A percentile compares a stretch with the other conserved stretches of the same genome.
Evolutionary conservation across 2,797 vertebrate genomes (phyloP).

Genomic region (Xenopus petersii): DNA sequence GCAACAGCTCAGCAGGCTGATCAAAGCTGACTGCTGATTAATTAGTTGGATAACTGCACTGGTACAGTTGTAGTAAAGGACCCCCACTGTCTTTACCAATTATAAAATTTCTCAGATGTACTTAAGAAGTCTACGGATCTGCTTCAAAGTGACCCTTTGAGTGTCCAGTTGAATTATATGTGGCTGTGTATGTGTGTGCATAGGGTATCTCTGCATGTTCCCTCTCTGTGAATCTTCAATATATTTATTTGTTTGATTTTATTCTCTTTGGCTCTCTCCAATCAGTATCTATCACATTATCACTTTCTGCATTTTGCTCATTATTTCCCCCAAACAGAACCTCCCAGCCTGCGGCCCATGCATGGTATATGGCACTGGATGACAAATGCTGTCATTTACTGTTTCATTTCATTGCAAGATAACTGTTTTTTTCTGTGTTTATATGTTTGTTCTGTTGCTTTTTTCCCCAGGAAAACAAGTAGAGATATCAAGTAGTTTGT

Average conservation of each 20-base stretch:
- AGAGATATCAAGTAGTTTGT: not conserved
- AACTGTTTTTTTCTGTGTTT: conserved; percentile 7
- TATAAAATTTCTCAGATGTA: too few relatives aligned
- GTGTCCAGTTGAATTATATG: too few relatives aligned
- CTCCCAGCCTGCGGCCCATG: not conserved
- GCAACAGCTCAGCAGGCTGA: too few relatives aligned
- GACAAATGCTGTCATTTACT: not conserved
- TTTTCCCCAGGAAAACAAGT: not conserved
- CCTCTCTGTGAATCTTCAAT: too few relatives aligned
- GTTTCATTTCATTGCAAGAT: not conserved
- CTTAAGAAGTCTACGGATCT: too few relatives aligned
- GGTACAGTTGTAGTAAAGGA: too few relatives aligned
- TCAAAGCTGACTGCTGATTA: too few relatives aligned
- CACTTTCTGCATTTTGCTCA: not conserved
- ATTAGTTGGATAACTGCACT: too few relatives aligned
- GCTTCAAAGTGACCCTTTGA: too few relatives aligned
- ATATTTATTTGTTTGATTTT: not conserved
- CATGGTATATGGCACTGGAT: conserved; percentile 31
- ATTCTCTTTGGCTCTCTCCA: not conserved
- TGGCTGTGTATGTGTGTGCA: not conserved
- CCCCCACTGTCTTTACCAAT: too few relatives aligned
- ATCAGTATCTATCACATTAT: not conserved
- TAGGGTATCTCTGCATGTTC: not conserved
- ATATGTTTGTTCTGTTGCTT: not conserved
- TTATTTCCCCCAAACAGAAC: not conserved